These are phyloP conservation scores for Hydrozoanthus gracilis DNA, from an alignment of 92 coral and sea anemone species.

Conservation along the genomic window DNA sequence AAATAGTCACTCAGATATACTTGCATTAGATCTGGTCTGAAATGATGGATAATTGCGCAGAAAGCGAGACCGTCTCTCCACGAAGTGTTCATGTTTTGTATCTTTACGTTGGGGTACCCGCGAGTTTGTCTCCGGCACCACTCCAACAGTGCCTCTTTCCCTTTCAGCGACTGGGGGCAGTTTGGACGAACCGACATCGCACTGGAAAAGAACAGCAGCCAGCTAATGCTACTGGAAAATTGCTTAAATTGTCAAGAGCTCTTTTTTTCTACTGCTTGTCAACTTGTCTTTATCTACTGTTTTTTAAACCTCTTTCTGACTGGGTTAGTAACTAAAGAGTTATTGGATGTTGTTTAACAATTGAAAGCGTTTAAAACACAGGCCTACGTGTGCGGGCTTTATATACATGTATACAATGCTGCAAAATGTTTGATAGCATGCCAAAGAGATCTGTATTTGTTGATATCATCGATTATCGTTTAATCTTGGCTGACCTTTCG, in stretches of 20 bases:
- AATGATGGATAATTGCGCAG: slow-evolving; percentile 75
- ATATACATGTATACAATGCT: neutral
- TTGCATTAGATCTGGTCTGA: slow-evolving; percentile 84
- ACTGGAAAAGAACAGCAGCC: neutral
- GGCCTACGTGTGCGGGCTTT: neutral
- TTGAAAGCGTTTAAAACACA: no score
- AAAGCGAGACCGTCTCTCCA: slow-evolving; percentile 88
- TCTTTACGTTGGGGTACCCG: slow-evolving; percentile 66
- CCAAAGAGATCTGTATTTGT: neutral
- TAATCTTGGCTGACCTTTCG: slow-evolving; percentile 13
- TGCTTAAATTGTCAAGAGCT: neutral
- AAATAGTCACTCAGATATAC: slow-evolving; percentile 7
- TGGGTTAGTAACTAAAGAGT: neutral
- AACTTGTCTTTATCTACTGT: neutral
- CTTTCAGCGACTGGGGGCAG: slow-evolving; percentile 39
- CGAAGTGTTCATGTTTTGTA: slow-evolving; percentile 75
- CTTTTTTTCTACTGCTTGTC: neutral
- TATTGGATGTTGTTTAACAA: no score
- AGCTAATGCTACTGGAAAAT: neutral
- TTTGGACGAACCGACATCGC: slow-evolving; percentile 16
- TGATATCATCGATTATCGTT: neutral
- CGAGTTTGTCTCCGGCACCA: slow-evolving; percentile 75
- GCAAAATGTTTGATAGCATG: neutral
- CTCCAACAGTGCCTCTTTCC: slow-evolving; percentile 74
- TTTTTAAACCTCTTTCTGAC: neutral